A percentile compares a stretch with the other conserved stretches of the same genome.
These are phyloP conservation scores for Mayetiola destructor DNA, from an alignment of 2,888 invertebrate species.

Conservation along the genomic window DNA sequence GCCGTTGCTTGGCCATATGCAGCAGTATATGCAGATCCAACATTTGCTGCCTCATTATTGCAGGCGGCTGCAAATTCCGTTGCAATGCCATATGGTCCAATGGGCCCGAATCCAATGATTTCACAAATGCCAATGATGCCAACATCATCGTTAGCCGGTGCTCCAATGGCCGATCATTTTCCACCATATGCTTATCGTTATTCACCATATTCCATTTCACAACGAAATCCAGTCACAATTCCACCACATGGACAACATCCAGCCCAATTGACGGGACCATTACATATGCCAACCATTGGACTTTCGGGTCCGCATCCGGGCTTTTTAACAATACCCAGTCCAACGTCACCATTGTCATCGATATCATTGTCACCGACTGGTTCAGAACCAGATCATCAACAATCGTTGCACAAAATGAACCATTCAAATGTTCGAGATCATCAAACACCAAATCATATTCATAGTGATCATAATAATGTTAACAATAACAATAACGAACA, in stretches of 20 bases:
- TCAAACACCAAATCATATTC: too few species aligned
- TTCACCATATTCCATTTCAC: slow-evolving; percentile 40
- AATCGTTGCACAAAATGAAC: background rate
- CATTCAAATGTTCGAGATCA: too few species aligned
- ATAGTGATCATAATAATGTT: too few species aligned
- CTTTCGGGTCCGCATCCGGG: background rate
- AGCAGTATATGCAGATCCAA: slow-evolving; percentile 85
- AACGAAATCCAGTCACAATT: slow-evolving; percentile 33
- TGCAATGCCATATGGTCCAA: slow-evolving; percentile 45
- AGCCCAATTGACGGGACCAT: slow-evolving; percentile 18
- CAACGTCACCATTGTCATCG: slow-evolving; percentile 33
- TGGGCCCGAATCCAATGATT: slow-evolving; percentile 43
- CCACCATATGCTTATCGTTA: slow-evolving; percentile 33
- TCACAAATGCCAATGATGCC: slow-evolving; percentile 39
- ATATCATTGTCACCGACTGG: slow-evolving; percentile 30
- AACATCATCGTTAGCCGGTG: slow-evolving; percentile 33
- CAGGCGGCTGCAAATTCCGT: slow-evolving; percentile 74
- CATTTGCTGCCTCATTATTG: slow-evolving; percentile 80
- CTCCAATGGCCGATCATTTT: slow-evolving; percentile 21
- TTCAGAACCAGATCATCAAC: slow-evolving; percentile 34
- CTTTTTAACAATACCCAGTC: slow-evolving; percentile 28
- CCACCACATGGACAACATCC: slow-evolving; percentile 32
- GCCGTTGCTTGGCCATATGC: slow-evolving; percentile 93
- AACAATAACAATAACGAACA: background rate
- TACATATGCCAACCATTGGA: background rate